Base-by-base conservation (phyloP, 1,140 invertebrate genomes). In the Hyphantria cunea region DNA sequence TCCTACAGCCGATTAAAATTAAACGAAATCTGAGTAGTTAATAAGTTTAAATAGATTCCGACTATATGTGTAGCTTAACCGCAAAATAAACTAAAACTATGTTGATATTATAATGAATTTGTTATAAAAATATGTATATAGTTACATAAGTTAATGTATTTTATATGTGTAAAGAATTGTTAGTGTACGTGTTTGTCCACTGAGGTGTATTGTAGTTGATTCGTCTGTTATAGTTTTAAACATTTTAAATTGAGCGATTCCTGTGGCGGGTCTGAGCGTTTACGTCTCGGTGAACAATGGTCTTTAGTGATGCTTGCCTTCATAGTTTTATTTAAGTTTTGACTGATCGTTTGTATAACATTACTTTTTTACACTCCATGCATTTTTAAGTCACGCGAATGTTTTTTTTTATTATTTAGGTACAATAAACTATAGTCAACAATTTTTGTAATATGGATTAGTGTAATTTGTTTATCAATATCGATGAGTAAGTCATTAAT, bases 241-340 rank as follows among this genome's bases (percentile, higher is more conserved):
- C 32, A 10, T 13, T 47, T 12, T 13, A 33, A 9, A 45, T 13
- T 58, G 32, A 6, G 11, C 13, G 7, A 7, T 0, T 17, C 33
- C 2, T 8, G 45, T 25, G 10, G 13, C 32, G 13, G 25, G 15
- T 47, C 25, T 17, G 12, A 47, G 6, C 10, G 33, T 39, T n/a
- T 37, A 39, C 45, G 54, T 58, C 51, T 68, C 62, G 64, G 68
- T 63, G 52, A 58, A 64, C 14, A 34, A 41, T 6, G 25, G 12
- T 39, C 45, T 44, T 67, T 85, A 89, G 72, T 76, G 66, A 69
- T 85, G 86, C 84, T 87, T 89, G 86, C 86, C 84, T 84, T 81
- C 78, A 76, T 76, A 67, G 31, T 65, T 80, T 75, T 74, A 74
- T 74, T 76, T 85, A 87, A 86, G 80, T 84, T 86, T 83, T 71